These are phyloP conservation scores for Syndactyla subalaris DNA, from an alignment of 2,797 vertebrate genomes.

Conservation along the genomic window DNA sequence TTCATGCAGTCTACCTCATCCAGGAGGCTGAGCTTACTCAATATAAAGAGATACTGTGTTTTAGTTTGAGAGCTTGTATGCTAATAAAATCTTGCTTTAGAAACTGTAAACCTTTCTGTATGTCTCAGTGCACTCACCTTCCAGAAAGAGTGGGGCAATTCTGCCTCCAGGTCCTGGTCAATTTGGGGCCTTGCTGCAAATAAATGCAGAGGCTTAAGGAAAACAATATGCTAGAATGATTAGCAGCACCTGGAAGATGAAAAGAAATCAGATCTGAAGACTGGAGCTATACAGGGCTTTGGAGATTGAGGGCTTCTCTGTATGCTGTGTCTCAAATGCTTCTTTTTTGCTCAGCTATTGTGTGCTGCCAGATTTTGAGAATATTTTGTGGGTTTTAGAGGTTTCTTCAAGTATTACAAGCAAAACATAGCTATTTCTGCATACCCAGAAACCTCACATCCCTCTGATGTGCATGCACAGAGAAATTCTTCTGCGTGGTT, in stretches of 20 bases:
- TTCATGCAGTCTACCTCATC: neutral
- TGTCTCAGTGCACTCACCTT: neutral
- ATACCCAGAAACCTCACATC: neutral
- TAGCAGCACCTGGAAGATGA: neutral
- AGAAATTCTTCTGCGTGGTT: neutral
- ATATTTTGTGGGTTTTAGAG: neutral
- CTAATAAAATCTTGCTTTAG: conserved; percentile 22
- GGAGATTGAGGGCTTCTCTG: neutral
- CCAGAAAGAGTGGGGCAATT: neutral
- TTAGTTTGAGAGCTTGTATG: neutral
- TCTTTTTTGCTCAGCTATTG: neutral
- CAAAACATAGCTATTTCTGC: neutral
- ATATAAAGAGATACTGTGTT: neutral
- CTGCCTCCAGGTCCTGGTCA: neutral
- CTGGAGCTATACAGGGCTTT: neutral
- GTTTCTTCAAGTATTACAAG: neutral
- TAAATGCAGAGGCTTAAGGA: neutral
- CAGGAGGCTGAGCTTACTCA: neutral
- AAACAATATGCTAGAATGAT: neutral
- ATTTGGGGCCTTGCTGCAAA: neutral
- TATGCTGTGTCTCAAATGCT: neutral
- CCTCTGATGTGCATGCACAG: neutral
- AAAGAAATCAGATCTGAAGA: neutral
- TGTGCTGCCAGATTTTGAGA: neutral
- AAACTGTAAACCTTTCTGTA: neutral